Evolutionary conservation across 2,797 vertebrate genomes (phyloP), one percentile per base, ranked within the genome.

Genomic region (Silurus lanzhouensis): DNA sequence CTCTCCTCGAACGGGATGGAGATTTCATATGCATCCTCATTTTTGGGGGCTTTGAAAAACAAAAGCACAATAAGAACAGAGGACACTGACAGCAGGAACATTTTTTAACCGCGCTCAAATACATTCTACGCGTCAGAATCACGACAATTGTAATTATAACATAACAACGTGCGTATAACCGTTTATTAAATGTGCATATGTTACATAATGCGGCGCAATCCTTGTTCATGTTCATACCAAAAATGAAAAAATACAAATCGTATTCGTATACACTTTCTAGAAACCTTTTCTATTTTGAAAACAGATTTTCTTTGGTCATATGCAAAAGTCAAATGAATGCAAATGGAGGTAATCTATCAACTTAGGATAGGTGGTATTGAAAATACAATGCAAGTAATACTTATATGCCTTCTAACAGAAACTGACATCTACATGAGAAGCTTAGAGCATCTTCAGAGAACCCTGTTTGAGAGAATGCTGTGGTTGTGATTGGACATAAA

Each of bases 1-100:
- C 92, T 93, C 86, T 96, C 96, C 72, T 96, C 95, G 83, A 96
- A 96, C 0, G 96, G 97, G 63, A 97, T 94, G 81, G 96, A 89
- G 88, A 96, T 94, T 92, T 96, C 96, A 83, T 96, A 96, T 13
- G 93, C 78, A 8, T 96, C 96, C 63, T 96, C 95, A 22, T 96
- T 97, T 92, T 96, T 96, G 46, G 95, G 95, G 90, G 95, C 96
- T 97, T 68, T 61, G 64, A 70, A 82, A 12, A 12, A 10, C 27
- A 82, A 71, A 83, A 63, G n/a, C 12, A 76, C 31, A 48, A 12
- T 31, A 2, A 81, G 44, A 14, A 67, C 64, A 77, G n/a, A 70
- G 2, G 1, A 25, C 14, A 74, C 84, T 44, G 31, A 38, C 5
- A 25, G 27, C 31, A 57, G 66, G 27, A 48, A 75, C 22, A 77